Conservation (phyloP, 2,888 invertebrate genomes). For the Ornithoptera priamus region DNA sequence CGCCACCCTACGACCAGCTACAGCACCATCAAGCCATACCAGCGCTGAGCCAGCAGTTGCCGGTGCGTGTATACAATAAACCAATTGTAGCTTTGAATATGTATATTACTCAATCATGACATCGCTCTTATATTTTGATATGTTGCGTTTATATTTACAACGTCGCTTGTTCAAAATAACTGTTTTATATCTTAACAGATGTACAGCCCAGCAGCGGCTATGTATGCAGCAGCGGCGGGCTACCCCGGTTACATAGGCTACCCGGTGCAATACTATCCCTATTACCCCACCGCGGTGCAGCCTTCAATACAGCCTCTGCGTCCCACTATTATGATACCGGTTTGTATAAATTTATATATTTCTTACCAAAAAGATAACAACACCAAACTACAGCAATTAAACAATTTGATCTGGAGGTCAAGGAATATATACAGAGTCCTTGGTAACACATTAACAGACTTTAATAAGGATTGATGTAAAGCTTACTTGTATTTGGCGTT, state of each 20-base stretch:
- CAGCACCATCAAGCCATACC: conserved; percentile 74
- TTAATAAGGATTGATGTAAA: too few species aligned
- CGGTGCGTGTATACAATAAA: conserved; percentile 44
- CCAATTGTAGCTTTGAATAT: neutral
- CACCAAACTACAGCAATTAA: neutral
- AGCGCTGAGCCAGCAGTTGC: conserved; percentile 70
- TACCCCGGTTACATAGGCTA: conserved; percentile 88
- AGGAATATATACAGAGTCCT: neutral
- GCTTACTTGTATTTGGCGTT: too few species aligned
- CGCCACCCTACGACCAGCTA: conserved; percentile 87
- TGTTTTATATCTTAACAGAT: conserved; percentile 68
- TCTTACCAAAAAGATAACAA: neutral
- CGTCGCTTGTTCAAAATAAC: neutral
- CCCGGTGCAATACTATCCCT: conserved; percentile 87
- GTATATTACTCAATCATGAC: too few species aligned
- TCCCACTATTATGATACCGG: conserved; percentile 89
- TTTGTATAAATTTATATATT: conserved; percentile 57
- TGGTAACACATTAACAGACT: neutral
- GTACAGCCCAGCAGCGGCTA: conserved; percentile 85
- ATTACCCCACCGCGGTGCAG: conserved; percentile 85
- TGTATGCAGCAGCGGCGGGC: conserved; percentile 83
- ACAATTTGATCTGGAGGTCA: neutral
- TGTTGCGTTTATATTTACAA: too few species aligned
- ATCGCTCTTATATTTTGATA: too few species aligned
- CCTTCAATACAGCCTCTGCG: conserved; percentile 83